phyloP scores from a whole-genome alignment of 2,888 invertebrate genomes.

The Dryococelus australis region DNA sequence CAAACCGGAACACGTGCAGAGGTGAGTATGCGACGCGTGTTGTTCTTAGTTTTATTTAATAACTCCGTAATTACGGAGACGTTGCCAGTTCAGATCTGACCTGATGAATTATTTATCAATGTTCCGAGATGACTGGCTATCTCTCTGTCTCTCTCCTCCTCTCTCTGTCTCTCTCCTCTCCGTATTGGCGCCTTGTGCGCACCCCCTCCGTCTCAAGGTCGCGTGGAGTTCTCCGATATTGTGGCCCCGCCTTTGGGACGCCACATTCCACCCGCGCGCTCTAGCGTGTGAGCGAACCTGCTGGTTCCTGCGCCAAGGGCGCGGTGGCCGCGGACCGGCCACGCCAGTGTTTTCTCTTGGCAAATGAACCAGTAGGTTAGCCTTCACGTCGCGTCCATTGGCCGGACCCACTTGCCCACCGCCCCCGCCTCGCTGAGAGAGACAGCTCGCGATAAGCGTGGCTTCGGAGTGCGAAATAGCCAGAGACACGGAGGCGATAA shows the following conservation, averaged over 20 bases:
- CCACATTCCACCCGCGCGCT: background rate
- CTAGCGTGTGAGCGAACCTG: background rate
- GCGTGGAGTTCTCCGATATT: background rate
- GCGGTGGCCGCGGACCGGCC: background rate
- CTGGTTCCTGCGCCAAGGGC: background rate
- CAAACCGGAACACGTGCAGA: background rate
- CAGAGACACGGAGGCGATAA: background rate
- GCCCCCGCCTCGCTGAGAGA: background rate
- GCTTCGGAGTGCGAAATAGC: background rate
- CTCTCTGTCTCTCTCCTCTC: background rate
- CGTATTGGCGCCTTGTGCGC: background rate
- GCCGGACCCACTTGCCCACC: background rate
- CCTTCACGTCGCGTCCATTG: background rate
- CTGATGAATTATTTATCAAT: background rate
- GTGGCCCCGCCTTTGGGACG: background rate
- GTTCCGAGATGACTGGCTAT: background rate
- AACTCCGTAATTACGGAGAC: background rate
- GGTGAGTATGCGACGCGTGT: background rate
- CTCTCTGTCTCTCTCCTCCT: background rate
- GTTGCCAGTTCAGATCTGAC: background rate
- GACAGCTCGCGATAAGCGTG: background rate
- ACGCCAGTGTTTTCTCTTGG: background rate
- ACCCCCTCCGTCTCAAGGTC: background rate
- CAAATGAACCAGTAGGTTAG: constrained; percentile 16
- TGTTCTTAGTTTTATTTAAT: background rate